Base-by-base conservation (phyloP, 2,888 invertebrate genomes). In the Dusona sp. region DNA sequence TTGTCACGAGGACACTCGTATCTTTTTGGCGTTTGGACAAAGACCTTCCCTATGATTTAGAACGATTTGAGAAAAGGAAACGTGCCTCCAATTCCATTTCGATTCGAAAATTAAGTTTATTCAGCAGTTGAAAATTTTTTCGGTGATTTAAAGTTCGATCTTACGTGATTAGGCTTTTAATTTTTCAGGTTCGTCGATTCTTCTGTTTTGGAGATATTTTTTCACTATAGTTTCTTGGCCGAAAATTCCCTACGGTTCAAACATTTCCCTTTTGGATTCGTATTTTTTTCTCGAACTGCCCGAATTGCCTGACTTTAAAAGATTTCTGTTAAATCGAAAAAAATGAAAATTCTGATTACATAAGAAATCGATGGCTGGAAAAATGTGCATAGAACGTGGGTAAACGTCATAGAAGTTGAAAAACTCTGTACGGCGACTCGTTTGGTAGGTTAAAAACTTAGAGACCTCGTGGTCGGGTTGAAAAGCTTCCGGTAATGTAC, bases 1-100 rank as follows among this genome's bases (percentile, higher is more conserved):
- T 65, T 42, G 33, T 79, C 85, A 65, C 82, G 74, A 79, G 81
- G 77, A 42, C 45, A 45, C 65, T 73, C 78, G 48, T 70, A 64
- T 38, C 45, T 38, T 77, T 83, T 72, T 61, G 57, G 45, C 77
- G 61, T 78, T 78, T 78, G 25, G 67, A 81, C 80, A 65, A 81
- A 68, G 51, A 74, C 57, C 65, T 74, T 70, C 29, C 42, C 25
- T 25, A 45, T 29, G 45, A 64, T 45, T 25, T 61, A 64, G 7
- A 75, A 29, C 16, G 19, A 61, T 29, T 22, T 29, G 2, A 75
- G 9, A 45, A 9, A 22, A 9, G 9, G 9, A 38, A 42, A 61
- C 25, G 16, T 74, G n/a, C 48, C 48, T n/a, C 19, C 48, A 48
- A 48, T 48, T 48, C 48, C 48, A 48, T 48, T 48, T 48, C 4